Percentiles rank a stretch among this genome's conserved stretches.
Conservation (phyloP, 2,113 vertebrate species). For the Calonectris borealis region DNA sequence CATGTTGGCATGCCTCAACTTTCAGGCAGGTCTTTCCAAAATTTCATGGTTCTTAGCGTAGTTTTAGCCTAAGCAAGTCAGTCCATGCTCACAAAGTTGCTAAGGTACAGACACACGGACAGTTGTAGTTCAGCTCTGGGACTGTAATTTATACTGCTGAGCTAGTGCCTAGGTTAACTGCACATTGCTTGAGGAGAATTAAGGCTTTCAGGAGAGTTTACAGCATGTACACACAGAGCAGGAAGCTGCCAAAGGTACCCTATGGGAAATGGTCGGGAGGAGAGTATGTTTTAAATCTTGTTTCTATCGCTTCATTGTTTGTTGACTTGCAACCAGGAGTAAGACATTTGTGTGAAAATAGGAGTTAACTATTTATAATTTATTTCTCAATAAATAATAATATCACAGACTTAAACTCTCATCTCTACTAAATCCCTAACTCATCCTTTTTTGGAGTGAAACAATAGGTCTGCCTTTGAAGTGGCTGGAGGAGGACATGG, state of each 20-base stretch:
- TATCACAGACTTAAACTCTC: neutral
- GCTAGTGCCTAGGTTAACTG: neutral
- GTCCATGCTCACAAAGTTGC: neutral
- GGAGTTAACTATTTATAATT: neutral
- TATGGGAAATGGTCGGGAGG: neutral
- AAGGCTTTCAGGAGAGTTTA: neutral
- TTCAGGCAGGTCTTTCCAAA: neutral
- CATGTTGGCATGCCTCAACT: fast-evolving
- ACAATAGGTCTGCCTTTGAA: neutral
- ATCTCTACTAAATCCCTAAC: neutral
- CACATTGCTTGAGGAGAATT: neutral
- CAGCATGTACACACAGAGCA: neutral
- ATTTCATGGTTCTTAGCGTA: neutral
- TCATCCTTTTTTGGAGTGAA: neutral
- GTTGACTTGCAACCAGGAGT: neutral
- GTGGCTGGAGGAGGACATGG: neutral
- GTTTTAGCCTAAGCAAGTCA: neutral
- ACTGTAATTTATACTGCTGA: neutral
- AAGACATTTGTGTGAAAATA: neutral
- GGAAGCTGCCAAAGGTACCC: neutral
- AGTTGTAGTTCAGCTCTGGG: neutral
- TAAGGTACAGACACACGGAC: neutral
- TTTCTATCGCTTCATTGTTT: neutral
- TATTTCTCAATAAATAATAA: no score
- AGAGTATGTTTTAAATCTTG: neutral